Percentiles rank a stretch among this genome's conserved stretches.
Conservation (phyloP, 2,888 invertebrate genomes). For the Dugesia japonica region DNA sequence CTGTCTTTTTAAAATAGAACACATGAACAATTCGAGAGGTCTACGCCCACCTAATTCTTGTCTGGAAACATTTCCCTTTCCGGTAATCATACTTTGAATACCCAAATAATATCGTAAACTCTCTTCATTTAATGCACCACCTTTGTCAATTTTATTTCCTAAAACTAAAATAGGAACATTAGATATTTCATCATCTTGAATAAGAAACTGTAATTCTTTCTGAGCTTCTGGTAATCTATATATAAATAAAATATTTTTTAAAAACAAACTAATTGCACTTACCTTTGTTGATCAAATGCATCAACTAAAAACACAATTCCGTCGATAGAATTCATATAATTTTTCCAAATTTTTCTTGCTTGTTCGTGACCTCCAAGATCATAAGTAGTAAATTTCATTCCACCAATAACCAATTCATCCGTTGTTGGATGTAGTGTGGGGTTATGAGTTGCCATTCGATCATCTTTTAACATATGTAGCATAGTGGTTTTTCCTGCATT, state of each 20-base stretch:
- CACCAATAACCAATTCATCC: slow-evolving; percentile 94
- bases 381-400: slow-evolving; percentile 97
- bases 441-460: slow-evolving; percentile 95
- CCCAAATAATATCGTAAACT: slow-evolving; percentile 80
- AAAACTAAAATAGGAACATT: slow-evolving; percentile 89
- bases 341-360: slow-evolving; percentile 79
- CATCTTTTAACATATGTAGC: slow-evolving; percentile 98
- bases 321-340: slow-evolving; percentile 98
- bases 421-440: slow-evolving; percentile 99
- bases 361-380: slow-evolving; percentile 97
- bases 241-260: slow-evolving; percentile 16
- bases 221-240: slow-evolving; percentile 32
- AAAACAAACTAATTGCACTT: slow-evolving; percentile 37
- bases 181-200: slow-evolving; percentile 85
- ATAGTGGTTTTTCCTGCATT: slow-evolving; percentile 99
- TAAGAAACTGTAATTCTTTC: slow-evolving; percentile 57
- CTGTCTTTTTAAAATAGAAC: slow-evolving; percentile 91
- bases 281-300: slow-evolving; percentile 72
- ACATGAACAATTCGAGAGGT: slow-evolving; percentile 97
- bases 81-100: slow-evolving; percentile 82
- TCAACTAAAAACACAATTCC: slow-evolving; percentile 96
- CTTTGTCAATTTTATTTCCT: slow-evolving; percentile 97
- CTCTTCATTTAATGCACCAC: slow-evolving; percentile 88
- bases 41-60: slow-evolving; percentile 63
- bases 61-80: slow-evolving; percentile 81